A percentile compares a stretch with the other conserved stretches of the same genome.
Evolutionary conservation across 2,113 vertebrate species (phyloP).

Genomic region (Oxyruncus cristatus): DNA sequence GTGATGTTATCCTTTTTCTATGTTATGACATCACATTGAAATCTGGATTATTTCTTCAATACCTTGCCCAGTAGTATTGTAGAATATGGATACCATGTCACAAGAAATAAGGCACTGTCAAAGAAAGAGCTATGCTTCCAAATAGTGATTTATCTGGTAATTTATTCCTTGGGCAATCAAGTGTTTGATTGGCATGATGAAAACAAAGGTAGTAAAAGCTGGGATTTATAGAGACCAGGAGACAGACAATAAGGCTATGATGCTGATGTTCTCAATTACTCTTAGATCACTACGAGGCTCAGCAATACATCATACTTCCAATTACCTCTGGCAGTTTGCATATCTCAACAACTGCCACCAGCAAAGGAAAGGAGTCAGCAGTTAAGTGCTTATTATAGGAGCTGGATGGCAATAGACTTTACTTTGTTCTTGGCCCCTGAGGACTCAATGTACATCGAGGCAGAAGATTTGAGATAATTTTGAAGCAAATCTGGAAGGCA

Average conservation of each 20-base stretch:
- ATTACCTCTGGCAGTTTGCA: constrained; percentile 62
- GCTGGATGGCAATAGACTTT: constrained; percentile 1
- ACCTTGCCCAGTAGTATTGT: not conserved
- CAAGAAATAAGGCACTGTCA: not conserved
- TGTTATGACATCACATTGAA: not conserved
- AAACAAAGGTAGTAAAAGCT: constrained; percentile 47
- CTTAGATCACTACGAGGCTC: constrained; percentile 1
- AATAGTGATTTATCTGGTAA: constrained; percentile 3
- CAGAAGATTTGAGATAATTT: not conserved
- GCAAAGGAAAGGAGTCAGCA: constrained; percentile 51
- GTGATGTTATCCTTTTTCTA: not conserved
- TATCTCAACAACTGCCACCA: constrained; percentile 41
- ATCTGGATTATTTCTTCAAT: not conserved
- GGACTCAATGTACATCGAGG: not conserved
- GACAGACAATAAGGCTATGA: constrained; percentile 28
- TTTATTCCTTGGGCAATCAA: constrained; percentile 46
- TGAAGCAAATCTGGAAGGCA: not conserved
- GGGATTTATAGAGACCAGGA: constrained; percentile 42
- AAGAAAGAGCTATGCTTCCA: not conserved
- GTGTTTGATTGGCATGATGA: constrained; percentile 45
- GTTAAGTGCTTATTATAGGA: not conserved
- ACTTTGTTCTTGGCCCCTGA: constrained; percentile 23
- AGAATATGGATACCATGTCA: not conserved
- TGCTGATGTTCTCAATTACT: constrained; percentile 19
- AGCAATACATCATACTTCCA: constrained; percentile 54